Evolutionary conservation across 2,797 vertebrate species (phyloP).

Genomic region (Nothura maculosa): DNA sequence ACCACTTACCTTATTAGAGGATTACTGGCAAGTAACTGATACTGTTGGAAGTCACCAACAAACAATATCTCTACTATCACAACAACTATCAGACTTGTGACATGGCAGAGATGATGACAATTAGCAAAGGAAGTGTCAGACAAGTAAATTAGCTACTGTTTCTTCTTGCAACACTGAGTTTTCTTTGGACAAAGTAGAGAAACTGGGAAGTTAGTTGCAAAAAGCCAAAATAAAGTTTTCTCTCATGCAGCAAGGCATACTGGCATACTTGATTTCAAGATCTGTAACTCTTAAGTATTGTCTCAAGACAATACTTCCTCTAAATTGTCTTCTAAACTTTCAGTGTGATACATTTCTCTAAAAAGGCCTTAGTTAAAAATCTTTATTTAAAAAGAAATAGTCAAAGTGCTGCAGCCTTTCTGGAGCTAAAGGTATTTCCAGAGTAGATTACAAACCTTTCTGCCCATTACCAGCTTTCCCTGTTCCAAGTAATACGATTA

Average conservation of each 20-base stretch:
- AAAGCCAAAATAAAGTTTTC: conserved; percentile 43
- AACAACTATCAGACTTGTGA: background rate
- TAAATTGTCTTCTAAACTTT: background rate
- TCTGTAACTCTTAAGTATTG: background rate
- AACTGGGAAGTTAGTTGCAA: conserved; percentile 84
- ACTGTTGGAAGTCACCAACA: background rate
- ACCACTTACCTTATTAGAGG: background rate
- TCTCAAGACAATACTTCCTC: no score
- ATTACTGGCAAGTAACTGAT: background rate
- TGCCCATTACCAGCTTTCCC: background rate
- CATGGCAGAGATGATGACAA: background rate
- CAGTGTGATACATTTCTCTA: background rate
- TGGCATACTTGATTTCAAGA: background rate
- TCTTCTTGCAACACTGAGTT: conserved; percentile 58
- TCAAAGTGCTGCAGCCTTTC: background rate
- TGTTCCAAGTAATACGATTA: background rate
- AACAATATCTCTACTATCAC: background rate
- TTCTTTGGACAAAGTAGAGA: conserved; percentile 79
- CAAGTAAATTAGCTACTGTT: conserved; percentile 68
- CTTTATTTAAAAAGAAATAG: background rate
- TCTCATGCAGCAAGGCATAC: conserved; percentile 79
- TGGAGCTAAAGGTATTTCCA: background rate
- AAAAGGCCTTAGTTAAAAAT: background rate
- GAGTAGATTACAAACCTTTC: background rate
- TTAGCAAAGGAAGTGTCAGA: conserved; percentile 38